Evolutionary conservation across 2,888 invertebrate genomes (phyloP).

Genomic region (Timandra comae): DNA sequence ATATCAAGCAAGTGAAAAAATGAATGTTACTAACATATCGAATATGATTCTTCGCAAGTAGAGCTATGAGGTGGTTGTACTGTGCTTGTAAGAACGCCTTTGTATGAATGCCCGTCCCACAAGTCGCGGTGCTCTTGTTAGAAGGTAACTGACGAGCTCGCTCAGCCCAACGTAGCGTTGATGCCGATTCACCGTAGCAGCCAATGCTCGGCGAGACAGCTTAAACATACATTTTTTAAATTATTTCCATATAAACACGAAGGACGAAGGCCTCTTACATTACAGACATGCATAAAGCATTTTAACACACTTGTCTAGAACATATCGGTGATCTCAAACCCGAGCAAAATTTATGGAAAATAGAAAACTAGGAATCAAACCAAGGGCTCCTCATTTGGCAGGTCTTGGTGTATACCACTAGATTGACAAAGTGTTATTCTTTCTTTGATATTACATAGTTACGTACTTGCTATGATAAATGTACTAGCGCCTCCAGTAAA

Average conservation of each 20-base stretch:
- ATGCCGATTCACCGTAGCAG: constrained; percentile 87
- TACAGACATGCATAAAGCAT: too few relatives aligned
- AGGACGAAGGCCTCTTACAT: too few relatives aligned
- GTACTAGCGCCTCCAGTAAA: constrained; percentile 87
- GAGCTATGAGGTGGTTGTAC: constrained; percentile 49
- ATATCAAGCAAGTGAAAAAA: too few relatives aligned
- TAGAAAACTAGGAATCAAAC: too few relatives aligned
- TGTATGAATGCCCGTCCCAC: constrained; percentile 22
- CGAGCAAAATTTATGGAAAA: too few relatives aligned
- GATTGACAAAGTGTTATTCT: too few relatives aligned
- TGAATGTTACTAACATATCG: constrained; percentile 52
- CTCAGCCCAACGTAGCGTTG: constrained; percentile 88
- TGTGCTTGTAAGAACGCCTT: constrained; percentile 55
- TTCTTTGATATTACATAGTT: constrained; percentile 11
- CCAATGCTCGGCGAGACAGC: constrained; percentile 86
- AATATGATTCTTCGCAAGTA: constrained; percentile 52
- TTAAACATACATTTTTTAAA: too few relatives aligned
- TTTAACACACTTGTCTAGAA: too few relatives aligned
- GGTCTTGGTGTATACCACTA: too few relatives aligned
- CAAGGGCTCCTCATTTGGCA: too few relatives aligned
- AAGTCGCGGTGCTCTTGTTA: constrained; percentile 20
- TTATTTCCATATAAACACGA: too few relatives aligned
- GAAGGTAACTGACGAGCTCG: constrained; percentile 81
- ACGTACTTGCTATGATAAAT: constrained; percentile 87
- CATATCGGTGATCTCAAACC: too few relatives aligned